phyloP scores from a whole-genome alignment of 2,113 vertebrate species.

The Picathartes gymnocephalus region DNA sequence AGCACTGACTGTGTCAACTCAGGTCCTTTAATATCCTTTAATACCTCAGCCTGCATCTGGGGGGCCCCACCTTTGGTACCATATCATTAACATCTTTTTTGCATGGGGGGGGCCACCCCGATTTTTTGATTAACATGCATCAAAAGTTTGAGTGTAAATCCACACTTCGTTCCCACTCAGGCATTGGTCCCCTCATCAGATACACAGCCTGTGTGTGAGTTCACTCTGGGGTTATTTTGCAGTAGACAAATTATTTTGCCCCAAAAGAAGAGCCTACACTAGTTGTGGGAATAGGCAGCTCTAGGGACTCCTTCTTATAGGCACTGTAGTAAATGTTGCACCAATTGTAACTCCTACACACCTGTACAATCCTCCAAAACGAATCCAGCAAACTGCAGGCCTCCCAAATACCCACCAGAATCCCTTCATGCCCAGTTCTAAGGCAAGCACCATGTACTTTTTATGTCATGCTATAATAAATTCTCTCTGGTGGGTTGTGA shows the following conservation, averaged over 20 bases:
- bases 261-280: background rate
- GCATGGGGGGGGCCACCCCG: accelerated
- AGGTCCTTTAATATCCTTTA: background rate
- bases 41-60: background rate
- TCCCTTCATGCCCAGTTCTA: background rate
- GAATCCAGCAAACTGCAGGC: background rate
- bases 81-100: background rate
- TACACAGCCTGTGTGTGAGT: background rate
- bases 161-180: background rate
- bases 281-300: background rate
- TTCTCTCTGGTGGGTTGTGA: background rate
- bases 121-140: background rate
- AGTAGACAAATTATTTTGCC: background rate
- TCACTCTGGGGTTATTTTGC: background rate
- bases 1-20: background rate
- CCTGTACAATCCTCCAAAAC: background rate
- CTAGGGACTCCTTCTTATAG: background rate
- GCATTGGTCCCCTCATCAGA: background rate
- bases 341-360: background rate
- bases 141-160: background rate
- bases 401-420: background rate
- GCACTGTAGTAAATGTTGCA: background rate
- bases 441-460: background rate
- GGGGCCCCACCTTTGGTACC: background rate
- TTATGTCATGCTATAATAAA: background rate